Evolutionary conservation across 2,888 invertebrate genomes (phyloP), one percentile per base, ranked within the genome.

Genomic region (Germaria angustata): DNA sequence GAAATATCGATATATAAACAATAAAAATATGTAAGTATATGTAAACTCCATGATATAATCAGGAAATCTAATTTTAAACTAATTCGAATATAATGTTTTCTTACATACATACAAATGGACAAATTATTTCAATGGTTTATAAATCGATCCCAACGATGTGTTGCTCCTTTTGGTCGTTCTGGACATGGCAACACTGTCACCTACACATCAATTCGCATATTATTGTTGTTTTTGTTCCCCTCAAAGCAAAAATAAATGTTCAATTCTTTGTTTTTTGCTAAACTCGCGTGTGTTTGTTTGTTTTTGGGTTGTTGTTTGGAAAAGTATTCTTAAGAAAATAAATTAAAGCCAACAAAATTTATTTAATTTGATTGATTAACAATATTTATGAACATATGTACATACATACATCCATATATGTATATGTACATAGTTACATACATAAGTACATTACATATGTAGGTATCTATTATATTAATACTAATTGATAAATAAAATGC

Each of bases 291-390:
- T 51, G 78, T 32, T 39, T 78, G 36, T 41, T 57, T 36, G 20
- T 59, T 39, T 44, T 53, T 63, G 28, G 59, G 41, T 44, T 77
- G 46, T 68, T 68, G 53, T 73, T 75, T 61, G 55, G 24, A 61
- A 68, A 68, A 80, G 36, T 59, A 68, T 66, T 75, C 63, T 75
- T 61, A 75, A 63, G 73, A 69, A 68, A 80, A 73, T 75, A 80
- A 80, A 80, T 75, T 61, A 0, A 22, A 41, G 51, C n/a, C 17
- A 71, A 36, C 34, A 61, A 24, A 55, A 61, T 63, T 61, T 69
- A 13, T 53, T 65, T 28, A 53, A 61, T 63, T 80, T 73, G 80
- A 80, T 80, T 73, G 69, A 78, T 78, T 78, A 71, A 71, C 57
- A 65, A 65, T 28, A 65, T 61, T 51, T 72, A 28, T 61, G 28